phyloP scores from a whole-genome alignment of 2,888 invertebrate genomes.

The Melinopterus prodromus region DNA sequence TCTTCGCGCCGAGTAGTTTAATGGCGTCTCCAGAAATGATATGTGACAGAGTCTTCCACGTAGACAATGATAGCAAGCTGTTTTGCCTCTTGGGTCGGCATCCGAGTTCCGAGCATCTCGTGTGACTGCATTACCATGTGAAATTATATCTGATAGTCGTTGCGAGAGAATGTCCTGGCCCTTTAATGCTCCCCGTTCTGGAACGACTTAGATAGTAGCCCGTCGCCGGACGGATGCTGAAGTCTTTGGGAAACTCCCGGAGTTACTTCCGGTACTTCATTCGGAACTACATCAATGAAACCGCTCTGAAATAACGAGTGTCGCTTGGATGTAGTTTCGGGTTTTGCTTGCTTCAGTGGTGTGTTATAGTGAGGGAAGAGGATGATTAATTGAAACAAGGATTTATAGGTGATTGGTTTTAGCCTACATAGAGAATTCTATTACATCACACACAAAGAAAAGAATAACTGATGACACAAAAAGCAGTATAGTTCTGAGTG shows the following conservation, averaged over 20 bases:
- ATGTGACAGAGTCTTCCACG: constrained; percentile 17
- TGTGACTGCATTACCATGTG: constrained; percentile 20
- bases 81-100: constrained; percentile 13
- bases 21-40: not conserved
- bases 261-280: not conserved
- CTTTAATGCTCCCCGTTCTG: not conserved
- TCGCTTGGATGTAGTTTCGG: not conserved
- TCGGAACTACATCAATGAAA: not conserved
- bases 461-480: too few relatives aligned
- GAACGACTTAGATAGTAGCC: not conserved
- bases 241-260: not conserved
- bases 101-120: not conserved
- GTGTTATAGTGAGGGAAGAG: not conserved
- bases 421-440: too few relatives aligned
- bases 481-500: too few relatives aligned
- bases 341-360: not conserved
- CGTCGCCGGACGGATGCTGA: not conserved
- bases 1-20: not conserved
- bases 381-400: not conserved
- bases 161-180: not conserved
- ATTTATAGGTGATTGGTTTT: not conserved
- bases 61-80: constrained; percentile 23
- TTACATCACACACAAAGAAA: too few relatives aligned
- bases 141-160: constrained; percentile 24
- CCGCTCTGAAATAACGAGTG: not conserved